Evolutionary conservation across 2,797 vertebrate species (phyloP).

Genomic region (Trachurus trachurus): DNA sequence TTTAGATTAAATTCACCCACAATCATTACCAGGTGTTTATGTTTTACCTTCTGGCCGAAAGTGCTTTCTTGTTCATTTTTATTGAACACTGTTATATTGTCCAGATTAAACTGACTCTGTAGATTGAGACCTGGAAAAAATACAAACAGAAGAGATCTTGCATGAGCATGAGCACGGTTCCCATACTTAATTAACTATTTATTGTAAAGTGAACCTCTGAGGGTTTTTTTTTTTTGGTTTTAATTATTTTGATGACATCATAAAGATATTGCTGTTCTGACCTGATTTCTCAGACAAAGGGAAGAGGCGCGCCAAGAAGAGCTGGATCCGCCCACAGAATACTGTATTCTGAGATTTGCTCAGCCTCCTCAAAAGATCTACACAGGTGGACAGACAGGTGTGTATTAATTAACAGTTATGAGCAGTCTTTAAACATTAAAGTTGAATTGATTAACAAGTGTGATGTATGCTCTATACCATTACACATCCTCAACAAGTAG

Average conservation of each 20-base stretch:
- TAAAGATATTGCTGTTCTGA: conserved; percentile 71
- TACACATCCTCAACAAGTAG: conserved; percentile 98
- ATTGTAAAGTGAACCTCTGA: not conserved
- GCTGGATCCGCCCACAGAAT: conserved; percentile 98
- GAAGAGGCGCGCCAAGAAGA: conserved; percentile 97
- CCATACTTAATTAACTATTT: not conserved
- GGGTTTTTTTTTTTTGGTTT: too few species aligned
- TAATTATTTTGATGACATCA: not conserved
- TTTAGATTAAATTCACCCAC: not conserved
- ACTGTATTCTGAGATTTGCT: conserved; percentile 99
- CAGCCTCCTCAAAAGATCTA: conserved; percentile 96
- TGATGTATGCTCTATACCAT: conserved; percentile 87
- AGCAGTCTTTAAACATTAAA: not conserved
- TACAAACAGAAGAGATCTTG: not conserved
- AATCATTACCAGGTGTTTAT: not conserved
- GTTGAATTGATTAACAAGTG: not conserved
- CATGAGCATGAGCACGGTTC: not conserved
- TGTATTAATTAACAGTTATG: not conserved
- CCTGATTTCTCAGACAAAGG: conserved; percentile 98
- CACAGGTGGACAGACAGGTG: conserved; percentile 25
- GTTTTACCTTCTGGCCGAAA: conserved; percentile 93
- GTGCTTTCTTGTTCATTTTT: conserved; percentile 98
- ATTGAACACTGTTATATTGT: conserved; percentile 98
- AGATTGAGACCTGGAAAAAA: conserved; percentile 92
- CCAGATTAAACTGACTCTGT: conserved; percentile 98